Evolutionary conservation across 2,113 vertebrate genomes (phyloP).

Genomic region (Menura novaehollandiae): DNA sequence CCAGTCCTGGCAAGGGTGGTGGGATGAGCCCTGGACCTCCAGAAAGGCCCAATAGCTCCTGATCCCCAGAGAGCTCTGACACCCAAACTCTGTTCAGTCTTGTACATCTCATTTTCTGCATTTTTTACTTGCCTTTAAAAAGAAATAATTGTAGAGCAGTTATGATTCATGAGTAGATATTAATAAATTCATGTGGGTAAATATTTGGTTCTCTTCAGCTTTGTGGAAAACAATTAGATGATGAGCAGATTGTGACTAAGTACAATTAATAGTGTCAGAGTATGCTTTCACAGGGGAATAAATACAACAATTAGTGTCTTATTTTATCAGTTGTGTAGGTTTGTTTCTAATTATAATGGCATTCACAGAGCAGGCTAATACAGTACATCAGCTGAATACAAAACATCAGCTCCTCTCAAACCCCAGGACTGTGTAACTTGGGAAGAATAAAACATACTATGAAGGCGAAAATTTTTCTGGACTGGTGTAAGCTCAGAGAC

Average conservation of each 20-base stretch:
- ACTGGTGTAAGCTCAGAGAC: background rate
- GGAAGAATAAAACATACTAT: background rate
- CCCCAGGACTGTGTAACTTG: background rate
- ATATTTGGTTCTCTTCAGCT: constrained; percentile 49
- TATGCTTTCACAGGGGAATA: constrained; percentile 28
- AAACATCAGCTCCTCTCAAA: background rate
- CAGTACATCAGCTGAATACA: background rate
- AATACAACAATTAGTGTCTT: constrained; percentile 51
- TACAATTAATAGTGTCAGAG: constrained; percentile 32
- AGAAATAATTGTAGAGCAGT: background rate
- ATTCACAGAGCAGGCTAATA: background rate
- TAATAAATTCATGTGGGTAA: constrained; percentile 48
- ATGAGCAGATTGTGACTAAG: constrained; percentile 60
- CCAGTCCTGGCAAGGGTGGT: background rate
- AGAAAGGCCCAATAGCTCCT: background rate
- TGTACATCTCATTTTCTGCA: background rate
- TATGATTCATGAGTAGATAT: constrained; percentile 27
- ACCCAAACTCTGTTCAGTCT: background rate
- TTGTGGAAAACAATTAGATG: constrained; percentile 27
- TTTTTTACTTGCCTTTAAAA: background rate
- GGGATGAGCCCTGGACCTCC: background rate
- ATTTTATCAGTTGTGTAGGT: constrained; percentile 45
- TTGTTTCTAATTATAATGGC: constrained; percentile 13
- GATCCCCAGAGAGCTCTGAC: accelerated
- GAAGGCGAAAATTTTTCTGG: background rate